phyloP scores from a whole-genome alignment of 2,888 invertebrate species.

The Sinohyriopsis cumingii region DNA sequence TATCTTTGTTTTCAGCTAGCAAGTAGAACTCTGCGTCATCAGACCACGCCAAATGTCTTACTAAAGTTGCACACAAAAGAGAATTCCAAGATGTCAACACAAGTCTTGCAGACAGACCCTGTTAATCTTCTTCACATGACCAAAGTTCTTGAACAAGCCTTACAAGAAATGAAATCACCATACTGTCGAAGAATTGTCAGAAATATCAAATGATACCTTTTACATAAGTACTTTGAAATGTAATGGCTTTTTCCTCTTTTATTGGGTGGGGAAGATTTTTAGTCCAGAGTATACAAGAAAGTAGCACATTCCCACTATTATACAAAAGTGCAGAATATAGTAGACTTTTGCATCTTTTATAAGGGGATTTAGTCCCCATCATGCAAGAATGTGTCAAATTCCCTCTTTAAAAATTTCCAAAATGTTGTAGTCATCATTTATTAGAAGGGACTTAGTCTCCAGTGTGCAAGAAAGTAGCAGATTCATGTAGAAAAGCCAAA shows the following conservation, averaged over 20 bases:
- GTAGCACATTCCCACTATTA: too few species aligned
- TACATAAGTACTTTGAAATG: background rate
- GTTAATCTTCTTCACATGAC: conserved; percentile 79
- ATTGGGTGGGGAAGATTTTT: too few species aligned
- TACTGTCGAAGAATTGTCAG: conserved; percentile 71
- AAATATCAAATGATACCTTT: conserved; percentile 62
- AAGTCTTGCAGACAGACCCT: conserved; percentile 75
- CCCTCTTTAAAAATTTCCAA: too few species aligned
- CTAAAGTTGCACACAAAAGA: conserved; percentile 65
- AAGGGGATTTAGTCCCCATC: too few species aligned
- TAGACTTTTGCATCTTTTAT: too few species aligned
- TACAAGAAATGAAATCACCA: conserved; percentile 78
- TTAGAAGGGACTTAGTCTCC: too few species aligned
- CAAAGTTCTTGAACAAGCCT: conserved; percentile 78
- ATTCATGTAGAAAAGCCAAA: too few species aligned
- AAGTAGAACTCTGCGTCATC: conserved; percentile 62
- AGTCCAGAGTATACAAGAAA: too few species aligned
- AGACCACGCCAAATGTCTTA: conserved; percentile 60
- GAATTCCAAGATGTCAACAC: conserved; percentile 44
- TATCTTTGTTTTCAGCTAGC: conserved; percentile 55
- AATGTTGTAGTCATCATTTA: too few species aligned
- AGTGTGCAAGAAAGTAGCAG: too few species aligned
- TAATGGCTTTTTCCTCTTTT: background rate
- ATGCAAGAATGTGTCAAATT: too few species aligned
- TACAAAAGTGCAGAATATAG: too few species aligned